Evolutionary conservation across 1,140 invertebrate species (phyloP), one percentile per base, ranked within the genome.

Genomic region (Trichoplusia ni): DNA sequence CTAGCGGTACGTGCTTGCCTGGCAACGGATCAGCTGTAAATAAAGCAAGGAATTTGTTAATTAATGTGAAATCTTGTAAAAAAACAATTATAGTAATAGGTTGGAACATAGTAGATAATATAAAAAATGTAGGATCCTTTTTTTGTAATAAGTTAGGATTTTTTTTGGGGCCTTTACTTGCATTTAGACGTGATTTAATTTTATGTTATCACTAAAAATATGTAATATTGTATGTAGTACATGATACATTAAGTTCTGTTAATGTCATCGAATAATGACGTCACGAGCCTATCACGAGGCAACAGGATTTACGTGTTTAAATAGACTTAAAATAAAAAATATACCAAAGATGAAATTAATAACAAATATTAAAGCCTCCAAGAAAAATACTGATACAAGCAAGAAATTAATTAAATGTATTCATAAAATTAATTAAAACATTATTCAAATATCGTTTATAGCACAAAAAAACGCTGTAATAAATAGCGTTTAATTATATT

Each of bases 1-100:
- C 90, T 42, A 91, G 77, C 67, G 90, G 89, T 51, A 90, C 84
- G 78, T 91, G 89, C 79, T 91, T 91, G 73, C 89, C 90, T 67
- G 90, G 89, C 68, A 91, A 78, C 21, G 90, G 86, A 69, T 91
- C 90, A 68, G 86, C 88, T 90, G 86, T 40, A 76, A 79, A 79
- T 65, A 77, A 73, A 58, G 33, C 37, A 27, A 46, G 18, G 8
- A 44, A 6, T 4, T 35, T 35, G 2, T 2, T 9, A 6, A 35
- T 9, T 35, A 9, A 35, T 11, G 11, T 9, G 7, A 4, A 9
- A 2, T 9, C 2, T 35, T 9, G 2, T 35, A 9, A 35, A 2
- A 9, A 8, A 54, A 38, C 25, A 16, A 2, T n/a, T 1, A 25
- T 40, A 14, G 31, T 38, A 11, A 38, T 8, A 9, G 16, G 4